phyloP scores from a whole-genome alignment of 2,113 vertebrate genomes.

The Thamnaconus septentrionalis region DNA sequence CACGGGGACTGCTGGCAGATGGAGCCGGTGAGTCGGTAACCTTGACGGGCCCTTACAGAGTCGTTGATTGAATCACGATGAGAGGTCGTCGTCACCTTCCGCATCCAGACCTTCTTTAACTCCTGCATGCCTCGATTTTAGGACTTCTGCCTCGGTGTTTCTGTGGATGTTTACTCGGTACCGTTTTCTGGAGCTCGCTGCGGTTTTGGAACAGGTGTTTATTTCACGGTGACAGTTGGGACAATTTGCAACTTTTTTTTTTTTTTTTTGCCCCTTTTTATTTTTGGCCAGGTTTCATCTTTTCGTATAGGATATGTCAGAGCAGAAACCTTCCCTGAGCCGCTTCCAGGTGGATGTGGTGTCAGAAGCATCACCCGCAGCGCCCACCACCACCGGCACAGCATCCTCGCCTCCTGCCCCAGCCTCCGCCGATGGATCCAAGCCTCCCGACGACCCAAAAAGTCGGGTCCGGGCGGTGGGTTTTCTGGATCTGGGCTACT shows the following conservation, averaged over 20 bases:
- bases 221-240: conserved; percentile 14
- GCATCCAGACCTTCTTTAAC: neutral
- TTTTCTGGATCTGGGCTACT: conserved; percentile 82
- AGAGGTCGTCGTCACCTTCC: neutral
- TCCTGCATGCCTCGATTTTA: neutral
- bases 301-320: conserved; percentile 53
- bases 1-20: conserved; percentile 1
- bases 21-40: conserved; percentile 11
- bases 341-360: conserved; percentile 94
- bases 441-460: conserved; percentile 82
- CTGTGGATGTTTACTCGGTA: neutral
- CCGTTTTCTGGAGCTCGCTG: neutral
- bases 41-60: conserved; percentile 22
- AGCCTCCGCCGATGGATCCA: conserved; percentile 14
- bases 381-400: neutral
- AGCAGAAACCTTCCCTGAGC: conserved; percentile 66
- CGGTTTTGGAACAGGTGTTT: conserved; percentile 15
- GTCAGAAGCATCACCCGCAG: conserved; percentile 72
- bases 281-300: neutral
- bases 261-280: neutral
- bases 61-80: neutral
- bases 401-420: neutral
- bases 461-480: conserved; percentile 86
- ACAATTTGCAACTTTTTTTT: neutral
- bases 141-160: neutral